Conservation (phyloP, 2,797 vertebrate species). For the Sebastes diploproa region DNA sequence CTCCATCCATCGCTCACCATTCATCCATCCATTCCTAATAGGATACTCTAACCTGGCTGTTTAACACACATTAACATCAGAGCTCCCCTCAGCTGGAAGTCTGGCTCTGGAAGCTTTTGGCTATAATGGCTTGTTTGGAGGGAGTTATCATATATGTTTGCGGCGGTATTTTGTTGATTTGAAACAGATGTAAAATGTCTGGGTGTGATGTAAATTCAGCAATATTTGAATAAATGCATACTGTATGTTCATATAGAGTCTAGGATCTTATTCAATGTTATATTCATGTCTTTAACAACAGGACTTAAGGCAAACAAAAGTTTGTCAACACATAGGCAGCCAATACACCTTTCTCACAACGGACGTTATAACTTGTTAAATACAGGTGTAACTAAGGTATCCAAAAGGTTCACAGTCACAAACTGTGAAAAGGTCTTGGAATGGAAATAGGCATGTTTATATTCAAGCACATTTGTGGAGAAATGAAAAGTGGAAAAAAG, state of each 20-base stretch:
- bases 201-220: background rate
- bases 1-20: conserved; percentile 49
- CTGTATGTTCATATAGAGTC: background rate
- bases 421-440: background rate
- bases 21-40: conserved; percentile 67
- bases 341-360: background rate
- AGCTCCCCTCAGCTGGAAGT: conserved; percentile 67
- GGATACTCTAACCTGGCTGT: conserved; percentile 71
- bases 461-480: background rate
- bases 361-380: background rate
- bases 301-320: background rate
- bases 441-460: background rate
- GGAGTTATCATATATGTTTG: conserved; percentile 1
- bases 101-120: conserved; percentile 42
- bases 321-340: background rate
- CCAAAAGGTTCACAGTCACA: background rate
- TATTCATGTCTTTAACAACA: background rate
- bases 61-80: conserved; percentile 74
- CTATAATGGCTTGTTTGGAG: conserved; percentile 19
- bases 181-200: conserved; percentile 1
- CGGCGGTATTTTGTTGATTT: background rate
- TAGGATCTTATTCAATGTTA: background rate
- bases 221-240: background rate
- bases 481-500: background rate
- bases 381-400: background rate